Evolutionary conservation across 2,888 invertebrate species (phyloP), one percentile per base, ranked within the genome.

Genomic region (Orthosia incerta): DNA sequence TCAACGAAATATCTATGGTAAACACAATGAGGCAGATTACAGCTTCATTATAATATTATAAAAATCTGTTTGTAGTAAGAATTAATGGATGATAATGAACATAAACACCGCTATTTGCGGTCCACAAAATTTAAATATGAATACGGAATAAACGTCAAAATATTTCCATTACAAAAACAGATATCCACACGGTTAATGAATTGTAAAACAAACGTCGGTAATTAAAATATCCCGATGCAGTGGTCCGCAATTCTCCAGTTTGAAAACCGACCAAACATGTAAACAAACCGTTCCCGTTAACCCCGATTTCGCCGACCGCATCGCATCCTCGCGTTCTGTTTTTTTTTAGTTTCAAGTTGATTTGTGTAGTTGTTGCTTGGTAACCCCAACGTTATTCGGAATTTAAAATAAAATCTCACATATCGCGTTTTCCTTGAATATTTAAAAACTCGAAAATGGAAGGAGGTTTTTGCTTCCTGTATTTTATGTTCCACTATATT

Each of bases 271-370:
- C 88, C 88, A 86, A 91, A 89, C 89, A 90, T 91, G 91, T 92
- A 93, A 94, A 94, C 93, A 93, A 92, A 91, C 90, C 89, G 88
- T 89, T 88, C 88, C 90, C 90, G 91, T 93, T 92, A 92, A 92
- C 93, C 92, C 90, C 88, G 89, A 92, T 91, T 90, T 88, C 86
- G 88, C 88, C 86, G 88, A 89, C 90, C 88, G 89, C 89, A 88
- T 88, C 87, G 90, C 86, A 88, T 88, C 86, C 88, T 85, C 84
- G 84, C 84, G 82, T 85, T 90, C 87, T 87, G 39, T 66, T 85
- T 91, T 91, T 91, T 91, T 91, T 77, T 91, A 88, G 90, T 87
- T 90, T 85, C 86, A 86, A 89, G 87, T 92, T 91, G 91, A 92
- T 93, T 93, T 91, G 91, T 91, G 89, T 87, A 86, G 90, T 89